Evolutionary conservation across 2,888 invertebrate species (phyloP).

Genomic region (Parnassius orleans): DNA sequence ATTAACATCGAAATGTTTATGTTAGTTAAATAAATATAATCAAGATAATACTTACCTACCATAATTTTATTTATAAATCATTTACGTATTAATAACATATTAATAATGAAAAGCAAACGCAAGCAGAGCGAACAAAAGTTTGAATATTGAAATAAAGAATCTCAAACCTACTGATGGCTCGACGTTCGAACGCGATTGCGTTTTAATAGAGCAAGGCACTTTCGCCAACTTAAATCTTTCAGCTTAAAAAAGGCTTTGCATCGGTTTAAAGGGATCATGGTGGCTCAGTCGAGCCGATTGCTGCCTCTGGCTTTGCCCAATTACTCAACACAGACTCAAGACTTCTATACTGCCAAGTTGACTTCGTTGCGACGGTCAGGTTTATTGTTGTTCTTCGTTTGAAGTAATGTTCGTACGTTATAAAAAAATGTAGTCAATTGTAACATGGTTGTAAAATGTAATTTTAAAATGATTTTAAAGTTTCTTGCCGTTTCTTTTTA

Average conservation of each 20-base stretch:
- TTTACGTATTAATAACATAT: too few species aligned
- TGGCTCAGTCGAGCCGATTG: conserved; percentile 71
- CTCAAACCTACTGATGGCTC: conserved; percentile 35
- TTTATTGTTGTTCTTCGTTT: conserved; percentile 26
- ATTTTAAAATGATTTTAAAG: too few species aligned
- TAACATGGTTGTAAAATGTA: too few species aligned
- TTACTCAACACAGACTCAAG: conserved; percentile 69
- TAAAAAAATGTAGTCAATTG: too few species aligned
- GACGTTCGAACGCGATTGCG: conserved; percentile 60
- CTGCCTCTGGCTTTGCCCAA: conserved; percentile 72
- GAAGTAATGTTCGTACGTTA: not conserved
- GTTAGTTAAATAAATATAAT: too few species aligned
- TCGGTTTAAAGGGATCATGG: conserved; percentile 77
- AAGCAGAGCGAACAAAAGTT: conserved; percentile 3
- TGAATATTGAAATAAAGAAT: conserved; percentile 36
- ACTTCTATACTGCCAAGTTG: conserved; percentile 56
- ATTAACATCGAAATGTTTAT: too few species aligned
- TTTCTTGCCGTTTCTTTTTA: too few species aligned
- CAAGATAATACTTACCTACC: too few species aligned
- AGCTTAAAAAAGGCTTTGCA: conserved; percentile 80
- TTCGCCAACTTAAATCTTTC: conserved; percentile 79
- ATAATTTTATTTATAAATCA: too few species aligned
- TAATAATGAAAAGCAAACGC: not conserved
- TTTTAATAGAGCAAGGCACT: conserved; percentile 78
- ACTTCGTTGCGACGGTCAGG: conserved; percentile 35